Percentiles rank a stretch among this genome's conserved stretches.
phyloP scores from a whole-genome alignment of 2,797 vertebrate genomes.

The Momotus momota region DNA sequence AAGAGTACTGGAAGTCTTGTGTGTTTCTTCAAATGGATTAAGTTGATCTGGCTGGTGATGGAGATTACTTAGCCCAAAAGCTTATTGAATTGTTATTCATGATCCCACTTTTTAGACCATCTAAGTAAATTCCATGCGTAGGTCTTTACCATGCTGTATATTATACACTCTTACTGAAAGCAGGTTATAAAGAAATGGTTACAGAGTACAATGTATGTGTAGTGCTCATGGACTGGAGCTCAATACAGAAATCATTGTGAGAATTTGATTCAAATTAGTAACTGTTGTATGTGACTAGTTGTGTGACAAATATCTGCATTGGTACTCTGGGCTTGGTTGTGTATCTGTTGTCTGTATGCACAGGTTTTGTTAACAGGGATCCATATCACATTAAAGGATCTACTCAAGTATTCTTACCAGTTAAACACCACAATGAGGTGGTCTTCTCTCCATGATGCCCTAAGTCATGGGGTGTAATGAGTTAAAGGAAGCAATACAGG shows the following conservation, averaged over 20 bases:
- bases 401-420: neutral
- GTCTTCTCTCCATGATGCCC: neutral
- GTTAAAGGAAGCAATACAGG: neutral
- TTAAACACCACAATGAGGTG: accelerated
- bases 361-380: neutral
- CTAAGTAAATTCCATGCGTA: neutral
- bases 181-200: neutral
- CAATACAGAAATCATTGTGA: neutral
- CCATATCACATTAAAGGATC: neutral
- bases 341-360: neutral
- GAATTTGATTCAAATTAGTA: neutral
- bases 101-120: neutral
- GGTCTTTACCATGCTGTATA: neutral
- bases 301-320: neutral
- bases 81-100: neutral
- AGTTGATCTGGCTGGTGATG: neutral
- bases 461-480: neutral
- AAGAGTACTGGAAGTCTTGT: neutral
- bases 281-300: neutral
- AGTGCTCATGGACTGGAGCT: neutral
- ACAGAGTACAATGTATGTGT: neutral
- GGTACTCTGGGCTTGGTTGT: neutral
- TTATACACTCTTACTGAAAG: neutral
- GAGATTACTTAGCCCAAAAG: neutral
- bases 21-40: neutral